A percentile compares a stretch with the other conserved stretches of the same genome.
phyloP scores from a whole-genome alignment of 1,140 invertebrate species.

The Frieseomelitta varia region DNA sequence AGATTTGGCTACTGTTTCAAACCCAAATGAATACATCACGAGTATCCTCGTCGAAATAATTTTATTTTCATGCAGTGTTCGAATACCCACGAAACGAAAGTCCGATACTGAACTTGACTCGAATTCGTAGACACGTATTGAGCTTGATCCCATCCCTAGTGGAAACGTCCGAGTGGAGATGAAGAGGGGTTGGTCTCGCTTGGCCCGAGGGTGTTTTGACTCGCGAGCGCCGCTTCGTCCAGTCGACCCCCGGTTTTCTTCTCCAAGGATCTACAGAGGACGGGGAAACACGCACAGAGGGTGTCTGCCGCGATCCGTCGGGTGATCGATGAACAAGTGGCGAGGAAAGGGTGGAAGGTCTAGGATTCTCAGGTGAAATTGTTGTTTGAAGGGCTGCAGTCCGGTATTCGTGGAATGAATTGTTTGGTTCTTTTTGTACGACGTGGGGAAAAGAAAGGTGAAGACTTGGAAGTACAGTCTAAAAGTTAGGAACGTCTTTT shows the following conservation, averaged over 20 bases:
- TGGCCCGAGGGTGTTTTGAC: conserved; percentile 58
- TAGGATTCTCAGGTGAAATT: neutral
- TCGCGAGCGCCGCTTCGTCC: conserved; percentile 19
- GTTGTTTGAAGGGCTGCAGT: no score
- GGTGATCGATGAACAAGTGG: conserved; percentile 14
- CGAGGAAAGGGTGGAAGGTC: neutral
- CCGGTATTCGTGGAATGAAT: no score
- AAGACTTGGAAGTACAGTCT: neutral
- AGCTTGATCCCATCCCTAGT: no score
- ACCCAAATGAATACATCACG: no score
- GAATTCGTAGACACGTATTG: no score
- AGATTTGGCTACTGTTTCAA: no score
- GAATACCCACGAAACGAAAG: no score
- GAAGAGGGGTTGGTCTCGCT: conserved; percentile 20
- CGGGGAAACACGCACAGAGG: neutral
- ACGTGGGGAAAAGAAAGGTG: no score
- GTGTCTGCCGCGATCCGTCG: neutral
- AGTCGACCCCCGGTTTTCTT: neutral
- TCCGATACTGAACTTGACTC: no score
- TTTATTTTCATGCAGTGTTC: no score
- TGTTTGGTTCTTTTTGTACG: neutral
- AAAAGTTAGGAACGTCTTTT: no score
- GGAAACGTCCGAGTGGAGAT: neutral
- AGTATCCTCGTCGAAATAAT: no score
- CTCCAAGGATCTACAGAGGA: neutral